A percentile compares a stretch with the other conserved stretches of the same genome.
These are phyloP conservation scores for Chondrosia reniformis DNA, from an alignment of 37 sponge, comb jelly and placozoan genomes.

Conservation along the genomic window DNA sequence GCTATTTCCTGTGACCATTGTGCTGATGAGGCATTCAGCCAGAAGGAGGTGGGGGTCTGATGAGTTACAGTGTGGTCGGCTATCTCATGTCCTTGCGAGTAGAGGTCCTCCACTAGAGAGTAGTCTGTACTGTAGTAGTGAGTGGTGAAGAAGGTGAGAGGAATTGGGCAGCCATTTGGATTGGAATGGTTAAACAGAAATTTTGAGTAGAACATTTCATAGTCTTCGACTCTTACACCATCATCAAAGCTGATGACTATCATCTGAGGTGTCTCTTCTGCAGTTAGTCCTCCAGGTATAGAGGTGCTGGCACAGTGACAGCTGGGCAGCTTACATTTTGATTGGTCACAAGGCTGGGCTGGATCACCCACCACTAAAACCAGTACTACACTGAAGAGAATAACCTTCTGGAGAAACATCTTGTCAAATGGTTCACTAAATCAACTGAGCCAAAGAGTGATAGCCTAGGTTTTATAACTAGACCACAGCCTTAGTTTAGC, in stretches of 20 bases:
- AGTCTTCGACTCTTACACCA: slow-evolving; percentile 18
- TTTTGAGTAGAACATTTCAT: slow-evolving; percentile 17
- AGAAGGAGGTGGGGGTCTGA: slow-evolving; percentile 35
- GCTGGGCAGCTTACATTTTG: slow-evolving; percentile 33
- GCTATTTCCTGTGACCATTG: slow-evolving; percentile 38
- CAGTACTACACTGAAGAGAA: neutral
- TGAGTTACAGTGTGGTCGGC: slow-evolving; percentile 52
- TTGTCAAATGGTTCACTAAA: no score
- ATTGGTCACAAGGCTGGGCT: slow-evolving; percentile 25
- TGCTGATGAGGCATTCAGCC: slow-evolving; percentile 35
- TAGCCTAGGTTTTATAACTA: no score
- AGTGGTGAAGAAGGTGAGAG: slow-evolving; percentile 35
- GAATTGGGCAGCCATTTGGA: slow-evolving; percentile 51
- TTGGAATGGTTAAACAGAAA: slow-evolving; percentile 25
- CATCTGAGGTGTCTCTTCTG: slow-evolving; percentile 39
- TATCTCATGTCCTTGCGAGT: slow-evolving; percentile 35
- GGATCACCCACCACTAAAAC: neutral
- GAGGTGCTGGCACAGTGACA: slow-evolving; percentile 45
- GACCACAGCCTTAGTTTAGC: no score
- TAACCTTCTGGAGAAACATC: no score
- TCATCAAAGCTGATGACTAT: slow-evolving; percentile 42
- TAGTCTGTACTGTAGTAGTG: slow-evolving; percentile 51
- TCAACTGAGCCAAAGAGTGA: no score
- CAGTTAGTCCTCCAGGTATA: slow-evolving; percentile 42
- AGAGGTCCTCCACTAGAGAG: slow-evolving; percentile 39